Conservation (phyloP, 2,888 invertebrate genomes). For the Chymomyza procnemis region DNA sequence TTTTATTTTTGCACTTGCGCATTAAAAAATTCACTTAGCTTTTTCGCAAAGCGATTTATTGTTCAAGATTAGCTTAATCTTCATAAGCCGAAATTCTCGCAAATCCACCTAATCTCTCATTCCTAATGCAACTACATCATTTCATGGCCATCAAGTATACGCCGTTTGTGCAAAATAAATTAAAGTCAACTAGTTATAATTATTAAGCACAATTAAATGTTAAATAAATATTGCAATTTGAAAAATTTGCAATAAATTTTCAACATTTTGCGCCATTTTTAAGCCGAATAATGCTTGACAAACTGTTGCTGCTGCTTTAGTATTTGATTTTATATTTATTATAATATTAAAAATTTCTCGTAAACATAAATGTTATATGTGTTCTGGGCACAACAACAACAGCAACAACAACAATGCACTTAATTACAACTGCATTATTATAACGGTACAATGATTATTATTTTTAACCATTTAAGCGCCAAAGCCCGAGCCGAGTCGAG, state of each 20-base stretch:
- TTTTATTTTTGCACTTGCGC: too few species aligned
- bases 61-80: too few species aligned
- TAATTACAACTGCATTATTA: conserved; percentile 66
- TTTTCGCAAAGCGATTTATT: too few species aligned
- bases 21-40: too few species aligned
- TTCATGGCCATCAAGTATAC: neutral
- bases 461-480: conserved; percentile 43
- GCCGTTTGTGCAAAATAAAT: neutral
- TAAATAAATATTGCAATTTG: conserved; percentile 27
- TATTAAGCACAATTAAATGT: conserved; percentile 48
- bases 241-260: conserved; percentile 42
- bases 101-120: too few species aligned
- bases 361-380: neutral
- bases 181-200: conserved; percentile 16
- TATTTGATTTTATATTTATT: neutral
- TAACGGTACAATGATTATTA: conserved; percentile 61
- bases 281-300: conserved; percentile 19
- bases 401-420: conserved; percentile 40
- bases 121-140: too few species aligned
- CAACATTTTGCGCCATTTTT: conserved; percentile 27
- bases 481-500: too few species aligned
- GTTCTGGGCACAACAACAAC: conserved; percentile 28
- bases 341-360: neutral
- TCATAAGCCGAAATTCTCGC: too few species aligned
- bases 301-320: conserved; percentile 41